Percentiles rank a stretch among this genome's conserved stretches.
phyloP scores from a whole-genome alignment of 2,888 invertebrate species.

The Cheilosia urbana region DNA sequence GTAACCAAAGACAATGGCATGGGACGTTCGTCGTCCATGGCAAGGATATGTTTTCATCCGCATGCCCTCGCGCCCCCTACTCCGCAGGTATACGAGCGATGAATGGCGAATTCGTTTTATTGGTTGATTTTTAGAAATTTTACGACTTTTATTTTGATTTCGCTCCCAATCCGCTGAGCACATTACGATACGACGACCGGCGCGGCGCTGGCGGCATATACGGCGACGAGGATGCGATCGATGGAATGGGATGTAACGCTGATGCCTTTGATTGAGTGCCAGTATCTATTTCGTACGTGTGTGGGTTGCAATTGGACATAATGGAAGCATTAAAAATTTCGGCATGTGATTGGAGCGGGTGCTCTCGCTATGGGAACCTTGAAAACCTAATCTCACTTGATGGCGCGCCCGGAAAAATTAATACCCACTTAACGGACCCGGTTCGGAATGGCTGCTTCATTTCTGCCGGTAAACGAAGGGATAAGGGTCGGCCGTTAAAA shows the following conservation, averaged over 20 bases:
- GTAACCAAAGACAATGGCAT: slow-evolving; percentile 67
- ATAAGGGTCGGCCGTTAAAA: slow-evolving; percentile 54
- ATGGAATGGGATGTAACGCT: slow-evolving; percentile 15
- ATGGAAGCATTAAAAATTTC: slow-evolving; percentile 67
- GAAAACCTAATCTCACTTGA: slow-evolving; percentile 68
- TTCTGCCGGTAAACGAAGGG: slow-evolving; percentile 16
- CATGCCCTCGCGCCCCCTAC: neutral
- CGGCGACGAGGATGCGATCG: neutral
- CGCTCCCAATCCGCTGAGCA: slow-evolving; percentile 54
- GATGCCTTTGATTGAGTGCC: slow-evolving; percentile 36
- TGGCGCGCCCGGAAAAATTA: slow-evolving; percentile 60
- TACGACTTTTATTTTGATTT: slow-evolving; percentile 73
- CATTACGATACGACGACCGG: slow-evolving; percentile 23
- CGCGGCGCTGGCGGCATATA: neutral
- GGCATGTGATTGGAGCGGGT: slow-evolving; percentile 57
- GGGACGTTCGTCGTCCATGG: slow-evolving; percentile 42
- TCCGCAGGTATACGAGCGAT: slow-evolving; percentile 43
- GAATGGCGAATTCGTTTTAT: slow-evolving; percentile 72
- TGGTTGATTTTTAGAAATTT: slow-evolving; percentile 75
- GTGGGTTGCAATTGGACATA: slow-evolving; percentile 57
- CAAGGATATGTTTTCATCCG: slow-evolving; percentile 26
- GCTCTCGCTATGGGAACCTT: neutral
- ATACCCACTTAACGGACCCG: slow-evolving; percentile 62
- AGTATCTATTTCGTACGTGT: slow-evolving; percentile 22
- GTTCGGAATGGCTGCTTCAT: neutral